Base-by-base conservation (phyloP, 92 coral and sea anemone genomes). In the Porites rus region DNA sequence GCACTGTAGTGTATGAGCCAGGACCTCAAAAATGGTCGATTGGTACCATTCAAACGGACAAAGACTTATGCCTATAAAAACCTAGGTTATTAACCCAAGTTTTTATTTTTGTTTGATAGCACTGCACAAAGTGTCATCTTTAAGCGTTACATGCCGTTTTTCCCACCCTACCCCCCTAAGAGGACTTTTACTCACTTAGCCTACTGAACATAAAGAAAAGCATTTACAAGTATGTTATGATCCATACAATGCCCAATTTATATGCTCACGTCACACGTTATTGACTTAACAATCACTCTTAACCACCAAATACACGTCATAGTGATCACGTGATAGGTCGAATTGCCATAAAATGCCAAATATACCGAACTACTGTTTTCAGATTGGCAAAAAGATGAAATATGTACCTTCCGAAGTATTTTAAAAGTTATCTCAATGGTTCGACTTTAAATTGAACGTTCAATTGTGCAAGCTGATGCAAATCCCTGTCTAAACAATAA, bases 321-420 rank as follows among this genome's bases (percentile, higher is more conserved):
- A 80, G 12, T 65, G 75, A 78, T 80, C 84, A 80, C 84, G 65
- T 80, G 84, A 80, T 65, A 58, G 20, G 74, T 66, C 82, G 54
- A 70, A 78, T 78, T 70, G 65, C 74, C 59, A 53, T 8, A 8
- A 64, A 80, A 80, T 25, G 58, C 74, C 72, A 80, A 80, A 65
- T 62, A 65, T 65, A 80, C 72, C 54, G 59, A 80, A 80, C 2
- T 25, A 25, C 28, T 25, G 28, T 25, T 25, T 25, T 25, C 28
- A 62, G 61, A 80, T 61, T 13, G 52, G 10, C 75, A n/a, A 71
- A 71, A 52, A 71, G 17, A 71, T 71, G 18, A 17, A 17, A 17
- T 8, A 17, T 11, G 14, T 71, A 1, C 38, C 13, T 28, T 71
- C 53, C 1, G 17, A 71, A 2, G 14, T 13, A 13, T 71, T 10